Percentiles rank a stretch among this genome's conserved stretches.
Conservation (phyloP, 2,113 vertebrate species). For the Sander lucioperca region DNA sequence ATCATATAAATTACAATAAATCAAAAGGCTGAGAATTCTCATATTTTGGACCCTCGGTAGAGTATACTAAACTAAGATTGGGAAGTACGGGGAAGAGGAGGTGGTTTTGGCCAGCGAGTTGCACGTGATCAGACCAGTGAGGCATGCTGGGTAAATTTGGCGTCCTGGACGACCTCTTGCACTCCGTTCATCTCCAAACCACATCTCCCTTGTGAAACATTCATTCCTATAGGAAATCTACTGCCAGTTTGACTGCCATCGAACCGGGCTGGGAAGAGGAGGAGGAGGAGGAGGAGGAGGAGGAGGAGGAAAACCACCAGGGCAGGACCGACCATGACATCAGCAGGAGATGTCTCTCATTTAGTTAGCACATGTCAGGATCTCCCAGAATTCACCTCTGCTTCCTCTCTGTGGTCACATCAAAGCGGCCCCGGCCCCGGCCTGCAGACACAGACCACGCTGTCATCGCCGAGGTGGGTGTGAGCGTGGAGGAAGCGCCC, state of each 20-base stretch:
- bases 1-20: too few species aligned
- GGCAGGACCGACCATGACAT: slow-evolving; percentile 44
- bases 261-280: slow-evolving; percentile 6
- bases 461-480: slow-evolving; percentile 45
- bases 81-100: background rate
- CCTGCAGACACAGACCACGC: slow-evolving; percentile 38
- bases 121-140: background rate
- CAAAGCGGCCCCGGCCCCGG: slow-evolving; percentile 17
- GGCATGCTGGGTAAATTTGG: slow-evolving; percentile 6
- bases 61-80: too few species aligned
- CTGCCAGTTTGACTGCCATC: slow-evolving; percentile 11
- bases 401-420: slow-evolving; percentile 66
- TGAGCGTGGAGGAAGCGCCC: slow-evolving; percentile 46
- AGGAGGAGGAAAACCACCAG: slow-evolving; percentile 30
- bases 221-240: slow-evolving; percentile 17
- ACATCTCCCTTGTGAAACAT: slow-evolving; percentile 24
- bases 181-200: slow-evolving; percentile 40
- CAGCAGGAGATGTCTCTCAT: slow-evolving; percentile 46
- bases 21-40: too few species aligned
- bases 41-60: too few species aligned
- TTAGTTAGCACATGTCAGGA: slow-evolving; percentile 47
- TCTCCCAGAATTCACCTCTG: slow-evolving; percentile 60
- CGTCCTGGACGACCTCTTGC: slow-evolving; percentile 28
- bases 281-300: background rate
- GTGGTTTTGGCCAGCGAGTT: background rate